Conservation (phyloP, 2,113 vertebrate genomes). For the Gasterosteus nipponicus region DNA sequence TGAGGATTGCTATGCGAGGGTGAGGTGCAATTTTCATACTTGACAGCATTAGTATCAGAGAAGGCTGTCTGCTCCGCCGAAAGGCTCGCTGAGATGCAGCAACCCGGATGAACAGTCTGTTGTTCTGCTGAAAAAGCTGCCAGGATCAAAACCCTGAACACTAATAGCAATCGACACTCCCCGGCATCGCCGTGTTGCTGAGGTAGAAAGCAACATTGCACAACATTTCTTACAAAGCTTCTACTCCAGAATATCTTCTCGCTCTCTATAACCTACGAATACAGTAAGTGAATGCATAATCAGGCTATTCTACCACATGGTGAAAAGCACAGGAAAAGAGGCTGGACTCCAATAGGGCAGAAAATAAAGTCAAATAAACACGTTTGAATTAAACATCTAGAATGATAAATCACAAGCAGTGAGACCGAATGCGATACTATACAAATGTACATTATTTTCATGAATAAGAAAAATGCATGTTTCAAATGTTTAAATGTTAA, state of each 20-base stretch:
- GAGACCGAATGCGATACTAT: neutral
- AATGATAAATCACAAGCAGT: neutral
- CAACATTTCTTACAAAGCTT: conserved; percentile 26
- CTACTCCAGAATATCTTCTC: neutral
- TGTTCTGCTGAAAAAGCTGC: conserved; percentile 44
- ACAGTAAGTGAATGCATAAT: neutral
- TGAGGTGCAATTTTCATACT: conserved; percentile 26
- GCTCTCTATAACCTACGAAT: neutral
- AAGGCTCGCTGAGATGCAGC: conserved; percentile 23
- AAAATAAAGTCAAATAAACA: neutral
- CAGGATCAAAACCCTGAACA: conserved; percentile 44
- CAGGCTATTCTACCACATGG: neutral
- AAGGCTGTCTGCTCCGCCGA: conserved; percentile 27
- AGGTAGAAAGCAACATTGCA: conserved; percentile 23
- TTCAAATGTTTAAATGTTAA: neutral
- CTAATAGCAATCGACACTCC: conserved; percentile 17
- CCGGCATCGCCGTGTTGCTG: conserved; percentile 30
- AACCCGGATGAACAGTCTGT: conserved; percentile 22
- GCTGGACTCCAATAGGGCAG: conserved; percentile 1
- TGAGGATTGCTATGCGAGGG: conserved; percentile 16
- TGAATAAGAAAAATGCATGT: neutral
- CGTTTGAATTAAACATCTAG: neutral
- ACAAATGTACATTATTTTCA: neutral
- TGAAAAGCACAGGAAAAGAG: neutral
- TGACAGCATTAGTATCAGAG: conserved; percentile 33